These are phyloP conservation scores for Danaus melanippus DNA, from an alignment of 1,140 invertebrate species.

Conservation along the genomic window DNA sequence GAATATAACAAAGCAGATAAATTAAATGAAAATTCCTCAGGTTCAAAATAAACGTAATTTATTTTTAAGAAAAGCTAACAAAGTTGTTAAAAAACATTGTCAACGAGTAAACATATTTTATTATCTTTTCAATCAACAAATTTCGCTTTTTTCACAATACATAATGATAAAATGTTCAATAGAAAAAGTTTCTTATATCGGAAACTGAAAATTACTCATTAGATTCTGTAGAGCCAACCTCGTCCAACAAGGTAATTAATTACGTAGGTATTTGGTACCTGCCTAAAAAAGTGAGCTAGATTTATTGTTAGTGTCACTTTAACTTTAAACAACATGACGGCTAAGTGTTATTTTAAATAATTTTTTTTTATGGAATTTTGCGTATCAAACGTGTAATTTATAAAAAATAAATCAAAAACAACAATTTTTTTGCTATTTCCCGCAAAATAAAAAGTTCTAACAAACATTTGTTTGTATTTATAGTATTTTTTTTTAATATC, in stretches of 20 bases:
- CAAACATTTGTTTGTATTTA: too few relatives aligned
- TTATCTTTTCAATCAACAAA: too few relatives aligned
- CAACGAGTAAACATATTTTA: too few relatives aligned
- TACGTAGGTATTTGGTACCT: slow-evolving; percentile 48
- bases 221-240: slow-evolving; percentile 44
- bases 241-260: slow-evolving; percentile 55
- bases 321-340: slow-evolving; percentile 26
- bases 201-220: slow-evolving; percentile 52
- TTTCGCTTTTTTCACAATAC: too few relatives aligned
- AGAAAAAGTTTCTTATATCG: slow-evolving; percentile 34
- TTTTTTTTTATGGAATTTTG: too few relatives aligned
- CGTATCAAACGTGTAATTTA: slow-evolving; percentile 33
- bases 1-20: too few relatives aligned
- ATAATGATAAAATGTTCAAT: slow-evolving; percentile 34
- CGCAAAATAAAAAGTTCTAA: not conserved
- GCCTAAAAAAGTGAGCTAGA: slow-evolving; percentile 52
- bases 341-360: slow-evolving; percentile 15
- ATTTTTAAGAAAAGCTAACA: too few relatives aligned
- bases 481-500: too few relatives aligned
- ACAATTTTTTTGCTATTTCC: not conserved
- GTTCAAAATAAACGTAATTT: too few relatives aligned
- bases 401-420: slow-evolving; percentile 39
- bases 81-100: too few relatives aligned
- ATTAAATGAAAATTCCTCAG: too few relatives aligned
- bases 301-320: slow-evolving; percentile 58